Percentiles rank a stretch among this genome's conserved stretches.
phyloP scores from a whole-genome alignment of 2,797 vertebrate genomes.

The Manis pentadactyla region DNA sequence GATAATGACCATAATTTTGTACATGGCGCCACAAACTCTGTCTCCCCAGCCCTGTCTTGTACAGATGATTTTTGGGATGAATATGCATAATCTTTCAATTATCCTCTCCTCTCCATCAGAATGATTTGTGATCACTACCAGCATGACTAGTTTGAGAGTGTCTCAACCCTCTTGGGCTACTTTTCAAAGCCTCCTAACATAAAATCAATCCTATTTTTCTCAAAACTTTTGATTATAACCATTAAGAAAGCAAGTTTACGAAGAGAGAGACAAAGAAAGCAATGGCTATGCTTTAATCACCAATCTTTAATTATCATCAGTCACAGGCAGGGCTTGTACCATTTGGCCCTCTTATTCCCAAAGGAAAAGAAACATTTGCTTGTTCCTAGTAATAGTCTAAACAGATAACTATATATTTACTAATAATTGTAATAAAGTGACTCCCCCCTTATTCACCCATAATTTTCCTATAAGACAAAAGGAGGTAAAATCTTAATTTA shows the following conservation, averaged over 20 bases:
- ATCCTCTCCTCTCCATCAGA: not conserved
- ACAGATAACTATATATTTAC: conserved; percentile 26
- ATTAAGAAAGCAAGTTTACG: conserved; percentile 53
- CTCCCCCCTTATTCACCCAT: not conserved
- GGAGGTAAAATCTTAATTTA: conserved; percentile 48
- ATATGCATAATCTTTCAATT: not conserved
- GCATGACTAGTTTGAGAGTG: not conserved
- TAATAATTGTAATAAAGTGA: conserved; percentile 45
- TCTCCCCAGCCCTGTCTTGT: not conserved
- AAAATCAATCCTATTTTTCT: conserved; percentile 52
- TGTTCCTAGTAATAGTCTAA: conserved; percentile 16
- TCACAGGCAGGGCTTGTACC: not conserved
- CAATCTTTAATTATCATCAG: conserved; percentile 33
- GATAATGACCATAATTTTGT: not conserved
- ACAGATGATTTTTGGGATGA: not conserved
- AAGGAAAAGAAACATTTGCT: conserved; percentile 29
- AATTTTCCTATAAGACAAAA: conserved; percentile 23
- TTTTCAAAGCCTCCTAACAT: conserved; percentile 47
- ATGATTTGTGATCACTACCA: not conserved
- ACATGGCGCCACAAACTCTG: not conserved
- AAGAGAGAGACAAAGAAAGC: not conserved
- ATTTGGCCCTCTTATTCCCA: conserved; percentile 14
- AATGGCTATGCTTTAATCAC: conserved; percentile 13
- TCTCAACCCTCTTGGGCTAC: not conserved
- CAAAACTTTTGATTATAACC: conserved; percentile 56